phyloP scores from a whole-genome alignment of 2,797 vertebrate genomes.

The Dicrostonyx torquatus region DNA sequence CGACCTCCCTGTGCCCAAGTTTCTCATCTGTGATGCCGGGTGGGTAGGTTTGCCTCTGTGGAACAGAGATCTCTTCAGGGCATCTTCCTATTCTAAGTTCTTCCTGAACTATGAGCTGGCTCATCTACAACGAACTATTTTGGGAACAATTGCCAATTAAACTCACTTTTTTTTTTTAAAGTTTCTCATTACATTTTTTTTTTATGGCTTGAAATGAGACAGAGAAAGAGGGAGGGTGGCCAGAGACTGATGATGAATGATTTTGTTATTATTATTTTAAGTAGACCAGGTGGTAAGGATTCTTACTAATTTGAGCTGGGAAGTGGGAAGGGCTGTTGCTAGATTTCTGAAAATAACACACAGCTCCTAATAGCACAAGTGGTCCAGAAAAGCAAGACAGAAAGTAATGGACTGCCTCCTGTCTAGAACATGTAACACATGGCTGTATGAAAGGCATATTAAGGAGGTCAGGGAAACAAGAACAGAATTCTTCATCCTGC shows the following conservation, averaged over 20 bases:
- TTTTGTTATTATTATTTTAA: constrained; percentile 32
- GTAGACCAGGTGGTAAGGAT: neutral
- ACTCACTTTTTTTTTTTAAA: neutral
- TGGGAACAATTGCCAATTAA: constrained; percentile 18
- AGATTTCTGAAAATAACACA: constrained; percentile 50
- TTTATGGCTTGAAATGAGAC: neutral
- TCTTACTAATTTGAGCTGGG: neutral
- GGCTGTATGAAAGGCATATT: neutral
- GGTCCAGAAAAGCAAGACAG: neutral
- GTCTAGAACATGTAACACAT: constrained; percentile 30
- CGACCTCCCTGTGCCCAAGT: neutral
- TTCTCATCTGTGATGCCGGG: neutral
- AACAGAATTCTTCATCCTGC: constrained; percentile 4
- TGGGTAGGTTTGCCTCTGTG: neutral
- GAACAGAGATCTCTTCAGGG: neutral
- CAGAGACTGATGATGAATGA: neutral
- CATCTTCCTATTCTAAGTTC: constrained; percentile 37
- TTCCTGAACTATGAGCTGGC: neutral
- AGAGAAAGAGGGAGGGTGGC: neutral
- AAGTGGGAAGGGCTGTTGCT: neutral
- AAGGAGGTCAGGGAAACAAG: constrained; percentile 33
- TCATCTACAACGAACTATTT: neutral
- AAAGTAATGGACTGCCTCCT: constrained; percentile 6
- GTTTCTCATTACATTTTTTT: neutral
- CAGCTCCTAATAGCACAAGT: neutral